Evolutionary conservation across 1,140 invertebrate species (phyloP).

Genomic region (Drosophila auraria): DNA sequence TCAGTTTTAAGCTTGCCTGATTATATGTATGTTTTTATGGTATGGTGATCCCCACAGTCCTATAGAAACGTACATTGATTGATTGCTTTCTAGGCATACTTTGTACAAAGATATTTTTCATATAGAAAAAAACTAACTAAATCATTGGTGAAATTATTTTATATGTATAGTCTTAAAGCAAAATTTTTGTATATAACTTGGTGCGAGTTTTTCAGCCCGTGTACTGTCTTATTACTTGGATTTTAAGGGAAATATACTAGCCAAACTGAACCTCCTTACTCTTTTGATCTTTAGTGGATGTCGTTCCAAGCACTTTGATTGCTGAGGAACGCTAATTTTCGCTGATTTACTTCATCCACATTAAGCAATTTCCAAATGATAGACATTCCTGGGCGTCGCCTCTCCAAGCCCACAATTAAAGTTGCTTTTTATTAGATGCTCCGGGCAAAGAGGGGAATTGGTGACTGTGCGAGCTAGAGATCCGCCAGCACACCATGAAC

Average conservation of each 20-base stretch:
- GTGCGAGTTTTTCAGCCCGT: too few species aligned
- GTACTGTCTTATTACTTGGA: background rate
- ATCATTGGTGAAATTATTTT: background rate
- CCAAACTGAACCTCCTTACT: background rate
- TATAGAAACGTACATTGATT: conserved; percentile 14
- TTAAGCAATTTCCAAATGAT: conserved; percentile 39
- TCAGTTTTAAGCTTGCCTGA: background rate
- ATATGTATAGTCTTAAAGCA: too few species aligned
- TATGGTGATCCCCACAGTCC: conserved; percentile 13
- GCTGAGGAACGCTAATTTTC: conserved; percentile 33
- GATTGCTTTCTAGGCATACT: background rate
- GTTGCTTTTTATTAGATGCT: conserved; percentile 52
- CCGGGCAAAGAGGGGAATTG: conserved; percentile 5
- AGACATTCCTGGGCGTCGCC: conserved; percentile 27
- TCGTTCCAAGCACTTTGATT: conserved; percentile 1
- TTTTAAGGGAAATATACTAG: background rate
- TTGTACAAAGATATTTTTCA: background rate
- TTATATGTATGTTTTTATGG: background rate
- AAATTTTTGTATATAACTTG: too few species aligned
- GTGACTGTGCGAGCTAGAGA: conserved; percentile 4
- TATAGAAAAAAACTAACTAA: background rate
- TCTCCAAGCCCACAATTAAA: conserved; percentile 62
- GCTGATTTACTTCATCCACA: conserved; percentile 51
- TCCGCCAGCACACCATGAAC: conserved; percentile 66
- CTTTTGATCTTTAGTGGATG: background rate